phyloP scores from a whole-genome alignment of 2,113 vertebrate genomes.

The Triplophysa rosa region DNA sequence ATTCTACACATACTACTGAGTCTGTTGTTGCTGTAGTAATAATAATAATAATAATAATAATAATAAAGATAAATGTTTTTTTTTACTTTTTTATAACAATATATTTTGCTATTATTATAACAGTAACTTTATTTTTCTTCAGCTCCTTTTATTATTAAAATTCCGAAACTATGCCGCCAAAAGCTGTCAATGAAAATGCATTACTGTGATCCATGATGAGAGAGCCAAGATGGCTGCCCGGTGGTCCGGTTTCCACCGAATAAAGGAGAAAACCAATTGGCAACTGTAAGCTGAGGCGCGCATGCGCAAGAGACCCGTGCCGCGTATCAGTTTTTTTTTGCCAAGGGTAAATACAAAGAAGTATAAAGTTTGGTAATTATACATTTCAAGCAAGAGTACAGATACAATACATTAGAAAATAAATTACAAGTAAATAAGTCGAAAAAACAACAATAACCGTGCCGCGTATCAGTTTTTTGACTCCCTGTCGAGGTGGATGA shows the following conservation, averaged over 20 bases:
- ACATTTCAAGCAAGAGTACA: too few relatives aligned
- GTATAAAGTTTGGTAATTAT: too few relatives aligned
- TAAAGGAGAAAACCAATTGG: not conserved
- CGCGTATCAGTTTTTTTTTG: slow-evolving; percentile 52
- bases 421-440: too few relatives aligned
- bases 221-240: slow-evolving; percentile 50
- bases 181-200: not conserved
- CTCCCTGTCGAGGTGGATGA: slow-evolving; percentile 56
- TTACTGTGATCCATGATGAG: not conserved
- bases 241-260: slow-evolving; percentile 19
- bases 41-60: not conserved
- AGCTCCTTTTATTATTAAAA: too few relatives aligned
- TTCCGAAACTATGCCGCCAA: not conserved
- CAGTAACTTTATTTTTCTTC: too few relatives aligned
- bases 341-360: too few relatives aligned
- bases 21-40: not conserved
- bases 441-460: too few relatives aligned
- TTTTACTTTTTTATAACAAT: not conserved
- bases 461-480: slow-evolving; percentile 56
- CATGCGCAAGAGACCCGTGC: slow-evolving; percentile 29
- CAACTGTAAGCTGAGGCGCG: slow-evolving; percentile 12
- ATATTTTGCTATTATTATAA: too few relatives aligned
- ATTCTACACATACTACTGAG: not conserved
- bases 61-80: not conserved
- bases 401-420: too few relatives aligned